Conservation (phyloP, 2,113 vertebrate species). For the Cyphomyrus plagiostoma region DNA sequence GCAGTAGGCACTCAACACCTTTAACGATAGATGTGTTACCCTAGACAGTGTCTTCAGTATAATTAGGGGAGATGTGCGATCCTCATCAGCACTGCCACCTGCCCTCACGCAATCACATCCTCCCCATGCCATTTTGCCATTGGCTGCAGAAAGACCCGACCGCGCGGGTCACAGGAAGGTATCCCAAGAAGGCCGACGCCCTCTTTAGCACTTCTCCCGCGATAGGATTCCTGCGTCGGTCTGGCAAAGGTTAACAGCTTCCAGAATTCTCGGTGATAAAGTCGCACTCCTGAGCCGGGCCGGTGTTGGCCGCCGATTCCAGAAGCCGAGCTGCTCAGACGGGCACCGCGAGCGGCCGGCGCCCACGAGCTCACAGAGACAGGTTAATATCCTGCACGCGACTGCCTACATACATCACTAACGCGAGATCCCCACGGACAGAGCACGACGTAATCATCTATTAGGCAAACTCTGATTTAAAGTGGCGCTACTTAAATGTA, state of each 20-base stretch:
- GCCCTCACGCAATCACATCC: slow-evolving; percentile 38
- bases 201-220: slow-evolving; percentile 22
- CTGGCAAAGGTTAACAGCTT: slow-evolving; percentile 54
- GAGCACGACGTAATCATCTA: neutral
- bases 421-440: neutral
- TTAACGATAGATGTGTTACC: slow-evolving; percentile 34
- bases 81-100: slow-evolving; percentile 56
- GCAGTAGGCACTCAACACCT: slow-evolving; percentile 52
- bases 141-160: slow-evolving; percentile 41
- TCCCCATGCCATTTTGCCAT: slow-evolving; percentile 24
- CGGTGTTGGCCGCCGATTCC: slow-evolving; percentile 47
- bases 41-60: slow-evolving; percentile 45
- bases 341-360: slow-evolving; percentile 44
- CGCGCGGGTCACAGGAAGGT: slow-evolving; percentile 30
- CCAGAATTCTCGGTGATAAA: slow-evolving; percentile 51
- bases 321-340: slow-evolving; percentile 51
- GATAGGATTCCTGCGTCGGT: slow-evolving; percentile 21
- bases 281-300: slow-evolving; percentile 50
- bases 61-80: slow-evolving; percentile 57
- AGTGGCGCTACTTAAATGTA: neutral
- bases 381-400: slow-evolving; percentile 32
- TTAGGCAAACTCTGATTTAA: neutral
- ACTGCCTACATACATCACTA: neutral
- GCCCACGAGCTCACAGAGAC: slow-evolving; percentile 37
- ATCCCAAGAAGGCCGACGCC: slow-evolving; percentile 5